Evolutionary conservation across 2,797 vertebrate species (phyloP).

Genomic region (Rallus crepitans): DNA sequence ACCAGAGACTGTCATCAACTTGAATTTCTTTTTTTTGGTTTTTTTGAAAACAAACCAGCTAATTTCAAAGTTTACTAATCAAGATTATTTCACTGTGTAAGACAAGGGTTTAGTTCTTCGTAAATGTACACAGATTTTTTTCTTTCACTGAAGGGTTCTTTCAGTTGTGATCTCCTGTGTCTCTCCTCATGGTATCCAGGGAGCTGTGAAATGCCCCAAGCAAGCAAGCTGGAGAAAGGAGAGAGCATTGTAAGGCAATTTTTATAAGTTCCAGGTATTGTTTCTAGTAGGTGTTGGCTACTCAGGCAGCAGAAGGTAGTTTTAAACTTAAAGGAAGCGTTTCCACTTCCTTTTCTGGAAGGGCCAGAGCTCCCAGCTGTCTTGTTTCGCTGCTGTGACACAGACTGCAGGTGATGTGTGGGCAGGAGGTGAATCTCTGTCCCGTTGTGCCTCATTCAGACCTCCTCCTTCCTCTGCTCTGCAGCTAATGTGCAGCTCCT

Average conservation of each 20-base stretch:
- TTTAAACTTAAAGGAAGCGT: not conserved
- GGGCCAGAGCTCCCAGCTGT: not conserved
- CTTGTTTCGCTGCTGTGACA: not conserved
- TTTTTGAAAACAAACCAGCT: not conserved
- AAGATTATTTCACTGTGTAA: not conserved
- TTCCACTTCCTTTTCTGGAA: not conserved
- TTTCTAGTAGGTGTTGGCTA: not conserved
- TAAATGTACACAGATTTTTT: not conserved
- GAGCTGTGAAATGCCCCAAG: not conserved
- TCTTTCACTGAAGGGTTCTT: not conserved
- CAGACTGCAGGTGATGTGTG: fast-evolving
- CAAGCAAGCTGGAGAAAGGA: not conserved
- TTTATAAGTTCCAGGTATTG: not conserved
- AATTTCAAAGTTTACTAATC: not conserved
- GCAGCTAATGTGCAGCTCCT: not conserved
- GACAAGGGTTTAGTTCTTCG: not conserved
- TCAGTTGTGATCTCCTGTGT: not conserved
- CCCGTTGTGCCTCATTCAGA: not conserved
- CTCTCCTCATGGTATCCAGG: not conserved
- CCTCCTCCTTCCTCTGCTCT: not conserved
- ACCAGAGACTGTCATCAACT: not conserved
- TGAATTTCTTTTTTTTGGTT: not conserved
- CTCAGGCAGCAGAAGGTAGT: not conserved
- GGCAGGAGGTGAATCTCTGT: not conserved
- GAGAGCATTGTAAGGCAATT: not conserved